Evolutionary conservation across 2,113 vertebrate species (phyloP), one percentile per base, ranked within the genome.

Genomic region (Rhea americana): DNA sequence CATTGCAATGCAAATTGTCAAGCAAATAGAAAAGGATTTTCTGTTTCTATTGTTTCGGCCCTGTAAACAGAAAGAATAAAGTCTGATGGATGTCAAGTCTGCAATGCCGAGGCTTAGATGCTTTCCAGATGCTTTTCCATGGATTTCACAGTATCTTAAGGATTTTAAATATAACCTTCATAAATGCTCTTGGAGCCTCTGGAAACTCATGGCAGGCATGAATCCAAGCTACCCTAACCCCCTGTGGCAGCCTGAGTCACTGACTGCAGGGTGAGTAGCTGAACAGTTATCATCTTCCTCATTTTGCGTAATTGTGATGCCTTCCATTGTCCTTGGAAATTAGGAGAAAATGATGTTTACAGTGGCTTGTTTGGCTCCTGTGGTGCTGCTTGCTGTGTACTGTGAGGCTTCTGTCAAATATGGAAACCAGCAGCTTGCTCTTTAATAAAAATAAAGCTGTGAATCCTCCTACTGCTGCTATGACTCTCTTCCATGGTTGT

Each of bases 311-410:
- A 88, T 85, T 80, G 43, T 3, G 4, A 47, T 68, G 58, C 30
- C 55, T 95, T 80, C 41, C 10, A 3, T 41, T 55, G 68, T 84
- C 67, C 63, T 92, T 85, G 71, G 67, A 95, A 96, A 95, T 70
- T 8, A 82, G 55, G 70, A 81, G 43, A 76, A 94, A 93, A 84
- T 50, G 2, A 50, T 68, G 73, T 73, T 81, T 75, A n/a, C 56
- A 32, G 35, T 43, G 26, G 47, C 43, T 90, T 65, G 25, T 30
- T 88, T 68, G 56, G 58, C 48, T 76, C 53, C 77, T 5, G 4
- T 24, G 10, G 35, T 91, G 70, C 41, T 0, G 0, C 51, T 85
- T 93, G 41, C 59, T 85, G 67, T 21, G 16, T 80, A 43, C 17
- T 50, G 13, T 51, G 19, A 82, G 5, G 28, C 51, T 92, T 71